These are phyloP conservation scores for Pterostichus madidus DNA, from an alignment of 2,888 invertebrate species.

Conservation along the genomic window DNA sequence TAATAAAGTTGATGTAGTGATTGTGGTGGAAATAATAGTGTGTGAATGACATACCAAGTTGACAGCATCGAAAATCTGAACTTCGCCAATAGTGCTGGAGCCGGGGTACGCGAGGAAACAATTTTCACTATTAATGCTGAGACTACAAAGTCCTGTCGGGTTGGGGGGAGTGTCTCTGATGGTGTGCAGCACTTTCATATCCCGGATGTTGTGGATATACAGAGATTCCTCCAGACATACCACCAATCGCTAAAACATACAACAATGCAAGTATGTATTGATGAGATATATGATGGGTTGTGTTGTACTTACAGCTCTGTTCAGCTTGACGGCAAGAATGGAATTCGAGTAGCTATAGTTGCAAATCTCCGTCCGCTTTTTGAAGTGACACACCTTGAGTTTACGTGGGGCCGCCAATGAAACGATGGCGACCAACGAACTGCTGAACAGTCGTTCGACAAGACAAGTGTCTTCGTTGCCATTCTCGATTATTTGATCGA, in stretches of 20 bases:
- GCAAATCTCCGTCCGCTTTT: conserved; percentile 98
- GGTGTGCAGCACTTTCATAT: conserved; percentile 98
- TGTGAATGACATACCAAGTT: conserved; percentile 84
- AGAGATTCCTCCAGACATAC: conserved; percentile 98
- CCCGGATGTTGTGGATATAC: conserved; percentile 98
- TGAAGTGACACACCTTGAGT: conserved; percentile 97
- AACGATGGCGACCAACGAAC: conserved; percentile 97
- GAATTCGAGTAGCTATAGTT: conserved; percentile 97
- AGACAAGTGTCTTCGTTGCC: conserved; percentile 91
- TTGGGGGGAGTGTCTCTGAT: conserved; percentile 99
- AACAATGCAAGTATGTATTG: conserved; percentile 51
- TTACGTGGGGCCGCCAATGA: conserved; percentile 93
- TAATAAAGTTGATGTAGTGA: too few species aligned
- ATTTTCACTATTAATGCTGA: conserved; percentile 91
- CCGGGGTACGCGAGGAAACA: conserved; percentile 98
- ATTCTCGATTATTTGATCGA: conserved; percentile 94
- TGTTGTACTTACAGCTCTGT: conserved; percentile 87
- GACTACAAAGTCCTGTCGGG: conserved; percentile 93
- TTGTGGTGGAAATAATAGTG: background rate
- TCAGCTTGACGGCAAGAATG: conserved; percentile 96
- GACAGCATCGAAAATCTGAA: conserved; percentile 96
- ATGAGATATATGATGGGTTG: background rate
- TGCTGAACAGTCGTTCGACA: conserved; percentile 97
- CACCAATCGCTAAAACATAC: conserved; percentile 87
- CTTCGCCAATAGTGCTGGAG: conserved; percentile 94